Percentiles rank a stretch among this genome's conserved stretches.
These are phyloP conservation scores for Stratiomys singularior DNA, from an alignment of 2,888 invertebrate genomes.

Conservation along the genomic window DNA sequence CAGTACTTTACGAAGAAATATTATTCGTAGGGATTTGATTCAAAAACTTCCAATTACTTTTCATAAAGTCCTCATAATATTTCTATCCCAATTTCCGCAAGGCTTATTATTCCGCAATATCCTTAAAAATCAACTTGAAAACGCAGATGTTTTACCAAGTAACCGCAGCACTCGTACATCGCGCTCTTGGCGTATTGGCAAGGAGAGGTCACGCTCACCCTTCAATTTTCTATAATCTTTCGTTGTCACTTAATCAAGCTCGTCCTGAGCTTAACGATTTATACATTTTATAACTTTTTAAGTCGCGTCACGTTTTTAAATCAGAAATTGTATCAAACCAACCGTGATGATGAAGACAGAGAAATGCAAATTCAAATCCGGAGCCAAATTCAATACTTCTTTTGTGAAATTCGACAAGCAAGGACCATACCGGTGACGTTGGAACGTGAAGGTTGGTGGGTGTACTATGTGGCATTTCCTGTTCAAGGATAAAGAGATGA, in stretches of 20 bases:
- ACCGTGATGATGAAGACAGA: conserved; percentile 45
- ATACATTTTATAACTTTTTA: conserved; percentile 34
- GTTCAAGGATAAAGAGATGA: conserved; percentile 6
- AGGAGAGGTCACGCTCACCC: conserved; percentile 4
- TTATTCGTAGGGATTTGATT: too few relatives aligned
- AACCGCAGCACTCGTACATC: background rate
- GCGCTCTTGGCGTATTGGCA: background rate
- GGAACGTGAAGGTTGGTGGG: background rate
- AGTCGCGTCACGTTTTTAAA: conserved; percentile 49
- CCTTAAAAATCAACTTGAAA: conserved; percentile 19
- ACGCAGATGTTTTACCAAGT: conserved; percentile 38
- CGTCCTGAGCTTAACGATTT: conserved; percentile 36
- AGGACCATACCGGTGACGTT: background rate
- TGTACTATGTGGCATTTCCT: too few relatives aligned
- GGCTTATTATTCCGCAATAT: background rate
- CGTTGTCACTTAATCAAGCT: conserved; percentile 41
- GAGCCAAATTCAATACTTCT: conserved; percentile 28
- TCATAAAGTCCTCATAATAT: too few relatives aligned
- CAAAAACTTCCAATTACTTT: too few relatives aligned
- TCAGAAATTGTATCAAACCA: conserved; percentile 50
- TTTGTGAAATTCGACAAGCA: background rate
- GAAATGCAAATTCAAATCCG: conserved; percentile 50
- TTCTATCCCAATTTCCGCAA: too few relatives aligned
- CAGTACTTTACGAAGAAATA: too few relatives aligned
- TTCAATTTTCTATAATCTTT: conserved; percentile 36